These are phyloP conservation scores for Syngnathus acus DNA, from an alignment of 2,797 vertebrate species.

Conservation along the genomic window DNA sequence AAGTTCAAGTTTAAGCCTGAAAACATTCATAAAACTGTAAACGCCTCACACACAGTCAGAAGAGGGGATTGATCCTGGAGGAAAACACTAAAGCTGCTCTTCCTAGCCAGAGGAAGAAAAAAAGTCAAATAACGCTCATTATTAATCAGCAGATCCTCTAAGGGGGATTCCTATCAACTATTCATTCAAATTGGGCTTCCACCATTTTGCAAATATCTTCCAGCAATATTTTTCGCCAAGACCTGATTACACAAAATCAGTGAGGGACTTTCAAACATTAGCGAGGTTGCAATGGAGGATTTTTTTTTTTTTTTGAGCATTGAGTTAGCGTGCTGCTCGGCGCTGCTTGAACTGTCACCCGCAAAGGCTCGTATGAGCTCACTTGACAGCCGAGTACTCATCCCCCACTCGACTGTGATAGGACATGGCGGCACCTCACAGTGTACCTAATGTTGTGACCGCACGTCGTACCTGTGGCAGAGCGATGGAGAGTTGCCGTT, in stretches of 20 bases:
- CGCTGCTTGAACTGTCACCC: slow-evolving; percentile 34
- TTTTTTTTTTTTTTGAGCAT: slow-evolving; percentile 25
- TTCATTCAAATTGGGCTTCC: background rate
- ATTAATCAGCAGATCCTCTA: slow-evolving; percentile 14
- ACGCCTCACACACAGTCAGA: slow-evolving; percentile 5
- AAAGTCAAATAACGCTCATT: slow-evolving; percentile 17
- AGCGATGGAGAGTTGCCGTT: slow-evolving; percentile 83
- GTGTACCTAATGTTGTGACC: background rate
- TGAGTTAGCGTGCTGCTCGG: slow-evolving; percentile 19
- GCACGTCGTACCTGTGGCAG: slow-evolving; percentile 77
- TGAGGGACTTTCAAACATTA: slow-evolving; percentile 12
- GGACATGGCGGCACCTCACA: slow-evolving; percentile 13
- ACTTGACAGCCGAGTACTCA: slow-evolving; percentile 24
- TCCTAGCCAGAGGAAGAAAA: slow-evolving; percentile 6
- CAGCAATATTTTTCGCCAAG: slow-evolving; percentile 20
- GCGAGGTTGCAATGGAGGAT: slow-evolving; percentile 13
- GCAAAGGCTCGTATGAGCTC: slow-evolving; percentile 39
- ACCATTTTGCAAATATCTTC: slow-evolving; percentile 10
- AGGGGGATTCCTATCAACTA: slow-evolving; percentile 10
- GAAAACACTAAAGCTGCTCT: slow-evolving; percentile 4
- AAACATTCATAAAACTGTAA: slow-evolving; percentile 4
- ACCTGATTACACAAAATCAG: slow-evolving; percentile 14
- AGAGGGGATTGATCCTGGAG: slow-evolving; percentile 5
- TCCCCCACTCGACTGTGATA: slow-evolving; percentile 16
- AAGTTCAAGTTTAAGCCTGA: background rate